Percentiles rank a stretch among this genome's conserved stretches.
phyloP scores from a whole-genome alignment of 2,113 vertebrate species.

The Tragelaphus scriptus region DNA sequence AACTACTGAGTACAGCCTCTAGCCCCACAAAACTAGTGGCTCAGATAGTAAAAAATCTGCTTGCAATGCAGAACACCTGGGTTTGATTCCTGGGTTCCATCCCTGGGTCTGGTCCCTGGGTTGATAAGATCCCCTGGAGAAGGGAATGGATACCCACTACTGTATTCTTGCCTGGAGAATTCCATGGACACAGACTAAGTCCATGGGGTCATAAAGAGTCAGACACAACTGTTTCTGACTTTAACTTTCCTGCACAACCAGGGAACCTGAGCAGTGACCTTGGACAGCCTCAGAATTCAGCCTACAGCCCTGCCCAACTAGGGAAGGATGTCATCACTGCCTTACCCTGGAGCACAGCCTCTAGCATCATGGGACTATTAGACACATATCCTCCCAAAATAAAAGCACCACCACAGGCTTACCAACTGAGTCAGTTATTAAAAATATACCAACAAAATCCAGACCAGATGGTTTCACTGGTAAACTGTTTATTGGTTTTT shows the following conservation, averaged over 20 bases:
- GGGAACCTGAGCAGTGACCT: background rate
- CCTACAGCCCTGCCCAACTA: background rate
- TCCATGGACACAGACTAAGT: background rate
- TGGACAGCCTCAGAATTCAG: background rate
- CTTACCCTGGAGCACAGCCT: background rate
- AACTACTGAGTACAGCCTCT: background rate
- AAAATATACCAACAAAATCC: background rate
- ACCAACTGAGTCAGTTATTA: background rate
- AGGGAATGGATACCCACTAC: background rate
- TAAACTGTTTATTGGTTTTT: background rate
- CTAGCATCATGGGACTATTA: too few relatives aligned
- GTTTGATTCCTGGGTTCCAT: background rate
- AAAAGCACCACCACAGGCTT: background rate
- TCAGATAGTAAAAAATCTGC: background rate
- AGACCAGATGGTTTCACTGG: background rate
- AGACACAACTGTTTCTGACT: background rate
- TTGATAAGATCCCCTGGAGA: background rate
- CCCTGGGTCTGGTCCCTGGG: background rate
- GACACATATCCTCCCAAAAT: background rate
- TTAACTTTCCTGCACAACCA: background rate
- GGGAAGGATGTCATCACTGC: too few relatives aligned
- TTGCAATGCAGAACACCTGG: background rate
- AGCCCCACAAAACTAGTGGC: background rate
- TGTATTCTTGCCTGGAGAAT: background rate
- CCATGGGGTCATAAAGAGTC: background rate